These are phyloP conservation scores for Clarias gariepinus DNA, from an alignment of 2,113 vertebrate genomes.

Conservation along the genomic window DNA sequence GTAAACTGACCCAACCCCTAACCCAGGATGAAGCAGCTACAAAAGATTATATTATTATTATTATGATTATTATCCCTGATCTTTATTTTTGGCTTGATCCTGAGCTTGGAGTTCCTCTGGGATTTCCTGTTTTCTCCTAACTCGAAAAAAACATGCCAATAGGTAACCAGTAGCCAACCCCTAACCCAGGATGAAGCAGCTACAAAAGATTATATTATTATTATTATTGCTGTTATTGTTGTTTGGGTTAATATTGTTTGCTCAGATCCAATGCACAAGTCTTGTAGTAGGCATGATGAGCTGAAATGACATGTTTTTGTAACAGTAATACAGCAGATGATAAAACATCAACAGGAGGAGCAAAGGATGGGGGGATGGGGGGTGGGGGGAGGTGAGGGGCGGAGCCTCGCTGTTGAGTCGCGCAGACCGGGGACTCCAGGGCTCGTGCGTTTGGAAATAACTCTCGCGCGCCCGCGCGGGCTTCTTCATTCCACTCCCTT, in stretches of 20 bases:
- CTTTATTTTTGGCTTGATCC: background rate
- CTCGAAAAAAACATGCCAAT: background rate
- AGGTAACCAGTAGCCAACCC: background rate
- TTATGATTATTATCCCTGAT: background rate
- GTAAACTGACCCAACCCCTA: too few relatives aligned
- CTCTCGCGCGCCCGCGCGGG: background rate
- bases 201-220: background rate
- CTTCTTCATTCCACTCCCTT: background rate
- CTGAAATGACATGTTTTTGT: background rate
- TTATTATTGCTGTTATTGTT: background rate
- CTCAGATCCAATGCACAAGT: background rate
- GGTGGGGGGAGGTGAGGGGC: slow-evolving; percentile 22
- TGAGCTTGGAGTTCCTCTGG: background rate
- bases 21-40: too few relatives aligned
- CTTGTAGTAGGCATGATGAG: background rate
- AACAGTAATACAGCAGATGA: background rate
- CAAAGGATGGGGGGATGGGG: background rate
- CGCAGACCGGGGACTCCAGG: background rate
- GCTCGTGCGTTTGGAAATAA: slow-evolving; percentile 8
- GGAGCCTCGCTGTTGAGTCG: background rate
- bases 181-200: background rate
- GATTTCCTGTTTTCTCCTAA: background rate
- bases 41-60: background rate
- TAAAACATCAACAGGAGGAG: background rate
- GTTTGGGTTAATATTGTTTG: background rate